phyloP scores from a whole-genome alignment of 2,797 vertebrate genomes.

The Rhodeus uyekii region DNA sequence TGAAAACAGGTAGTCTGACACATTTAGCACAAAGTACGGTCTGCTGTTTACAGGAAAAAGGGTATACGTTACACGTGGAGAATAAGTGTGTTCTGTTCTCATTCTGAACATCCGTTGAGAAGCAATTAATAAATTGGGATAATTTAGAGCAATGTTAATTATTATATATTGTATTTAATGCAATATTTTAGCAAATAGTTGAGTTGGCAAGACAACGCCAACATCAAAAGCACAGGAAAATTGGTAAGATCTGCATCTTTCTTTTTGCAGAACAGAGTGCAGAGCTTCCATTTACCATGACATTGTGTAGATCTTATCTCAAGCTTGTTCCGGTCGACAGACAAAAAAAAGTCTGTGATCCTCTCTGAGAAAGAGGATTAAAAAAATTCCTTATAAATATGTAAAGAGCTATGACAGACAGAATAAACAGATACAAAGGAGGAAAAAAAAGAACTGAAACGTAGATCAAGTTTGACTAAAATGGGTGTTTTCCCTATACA shows the following conservation, averaged over 20 bases:
- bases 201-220: neutral
- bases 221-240: neutral
- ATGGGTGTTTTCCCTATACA: neutral
- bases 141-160: neutral
- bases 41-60: neutral
- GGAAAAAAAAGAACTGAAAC: neutral
- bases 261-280: slow-evolving; percentile 3
- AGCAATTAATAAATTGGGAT: neutral
- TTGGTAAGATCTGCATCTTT: neutral
- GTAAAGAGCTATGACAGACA: no score
- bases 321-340: neutral
- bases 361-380: neutral
- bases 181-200: neutral
- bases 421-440: neutral
- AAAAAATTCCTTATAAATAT: neutral
- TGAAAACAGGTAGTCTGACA: slow-evolving; percentile 28
- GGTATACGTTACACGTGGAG: no score
- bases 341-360: neutral
- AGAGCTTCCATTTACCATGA: neutral
- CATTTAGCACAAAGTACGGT: neutral
- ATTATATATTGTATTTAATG: no score
- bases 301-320: slow-evolving; percentile 21
- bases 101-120: neutral
- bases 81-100: neutral
- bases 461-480: neutral